phyloP scores from a whole-genome alignment of 2,888 invertebrate genomes.

The Rhamnusium bicolor region DNA sequence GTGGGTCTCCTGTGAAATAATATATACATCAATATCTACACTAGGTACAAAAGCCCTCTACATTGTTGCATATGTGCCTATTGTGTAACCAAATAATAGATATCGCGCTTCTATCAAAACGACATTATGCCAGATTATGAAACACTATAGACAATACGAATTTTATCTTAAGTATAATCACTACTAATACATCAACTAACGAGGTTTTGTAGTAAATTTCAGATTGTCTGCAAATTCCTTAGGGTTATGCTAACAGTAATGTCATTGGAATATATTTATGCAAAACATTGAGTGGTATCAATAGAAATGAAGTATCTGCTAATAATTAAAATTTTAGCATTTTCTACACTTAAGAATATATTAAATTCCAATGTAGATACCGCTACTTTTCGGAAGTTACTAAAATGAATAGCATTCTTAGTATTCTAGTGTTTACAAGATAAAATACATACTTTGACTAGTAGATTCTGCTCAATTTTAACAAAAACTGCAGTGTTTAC shows the following conservation, averaged over 20 bases:
- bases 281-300: not conserved
- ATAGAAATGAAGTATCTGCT: no score
- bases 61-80: slow-evolving; percentile 55
- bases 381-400: no score
- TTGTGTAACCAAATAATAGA: slow-evolving; percentile 56
- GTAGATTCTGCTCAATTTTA: no score
- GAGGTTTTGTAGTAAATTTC: slow-evolving; percentile 9
- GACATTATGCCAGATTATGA: slow-evolving; percentile 33
- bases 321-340: no score
- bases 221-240: slow-evolving; percentile 13
- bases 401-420: no score
- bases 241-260: not conserved
- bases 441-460: no score
- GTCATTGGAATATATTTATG: not conserved
- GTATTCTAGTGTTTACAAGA: no score
- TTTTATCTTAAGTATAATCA: slow-evolving; percentile 40
- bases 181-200: slow-evolving; percentile 16
- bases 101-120: slow-evolving; percentile 46
- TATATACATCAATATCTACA: slow-evolving; percentile 59
- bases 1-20: slow-evolving; percentile 60
- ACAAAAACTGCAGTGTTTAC: no score
- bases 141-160: slow-evolving; percentile 29
- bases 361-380: no score
- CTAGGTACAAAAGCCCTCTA: slow-evolving; percentile 52
- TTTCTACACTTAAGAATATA: no score